A percentile compares a stretch with the other conserved stretches of the same genome.
These are phyloP conservation scores for Rhogogaster chlorosoma DNA, from an alignment of 2,888 invertebrate genomes.

Conservation along the genomic window DNA sequence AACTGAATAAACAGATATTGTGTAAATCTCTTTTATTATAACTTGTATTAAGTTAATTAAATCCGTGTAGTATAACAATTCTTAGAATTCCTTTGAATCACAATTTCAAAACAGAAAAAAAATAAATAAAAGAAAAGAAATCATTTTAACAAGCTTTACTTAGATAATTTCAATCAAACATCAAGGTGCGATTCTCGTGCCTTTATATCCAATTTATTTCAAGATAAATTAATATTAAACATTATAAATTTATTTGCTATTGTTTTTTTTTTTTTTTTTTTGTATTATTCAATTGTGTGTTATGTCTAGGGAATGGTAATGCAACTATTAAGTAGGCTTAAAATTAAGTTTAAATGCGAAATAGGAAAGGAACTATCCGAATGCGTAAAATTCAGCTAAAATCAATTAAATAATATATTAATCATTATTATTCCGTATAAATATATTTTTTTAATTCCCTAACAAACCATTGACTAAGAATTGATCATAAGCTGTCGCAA, in stretches of 20 bases:
- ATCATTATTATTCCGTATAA: neutral
- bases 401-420: slow-evolving; percentile 3
- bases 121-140: neutral
- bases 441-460: neutral
- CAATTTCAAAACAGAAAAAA: neutral
- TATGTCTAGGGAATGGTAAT: neutral
- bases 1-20: neutral
- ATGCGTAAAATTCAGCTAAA: neutral
- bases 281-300: neutral
- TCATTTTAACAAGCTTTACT: neutral
- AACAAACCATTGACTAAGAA: neutral
- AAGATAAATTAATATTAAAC: neutral
- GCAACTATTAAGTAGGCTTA: neutral
- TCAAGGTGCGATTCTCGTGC: neutral
- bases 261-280: neutral
- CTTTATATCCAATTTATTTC: neutral
- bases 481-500: neutral
- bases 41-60: neutral
- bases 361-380: neutral
- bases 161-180: neutral
- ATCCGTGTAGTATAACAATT: neutral
- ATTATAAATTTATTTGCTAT: neutral
- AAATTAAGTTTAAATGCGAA: neutral
- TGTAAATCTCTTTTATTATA: neutral
- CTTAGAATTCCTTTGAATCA: neutral